These are phyloP conservation scores for Tachycineta bicolor DNA, from an alignment of 2,113 vertebrate species.

Conservation along the genomic window DNA sequence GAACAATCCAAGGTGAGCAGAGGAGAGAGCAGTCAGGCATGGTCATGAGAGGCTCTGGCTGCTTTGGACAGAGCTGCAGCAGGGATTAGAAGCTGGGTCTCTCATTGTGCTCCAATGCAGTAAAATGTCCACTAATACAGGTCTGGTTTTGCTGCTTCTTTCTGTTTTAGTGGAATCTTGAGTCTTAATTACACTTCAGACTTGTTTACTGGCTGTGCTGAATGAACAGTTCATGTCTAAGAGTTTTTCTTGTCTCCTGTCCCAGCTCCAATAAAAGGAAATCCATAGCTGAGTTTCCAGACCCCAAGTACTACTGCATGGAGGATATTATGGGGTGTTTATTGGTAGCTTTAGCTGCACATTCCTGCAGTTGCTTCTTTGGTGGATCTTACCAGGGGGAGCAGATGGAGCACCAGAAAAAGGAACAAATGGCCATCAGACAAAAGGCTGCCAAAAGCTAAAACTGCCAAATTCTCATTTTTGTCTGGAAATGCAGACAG, in stretches of 20 bases:
- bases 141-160: not conserved
- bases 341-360: not conserved
- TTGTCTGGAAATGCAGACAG: constrained; percentile 19
- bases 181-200: not conserved
- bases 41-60: not conserved
- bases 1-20: not conserved
- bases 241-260: not conserved
- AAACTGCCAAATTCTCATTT: not conserved
- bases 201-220: not conserved
- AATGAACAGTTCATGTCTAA: not conserved
- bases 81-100: not conserved
- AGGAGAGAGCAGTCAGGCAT: not conserved
- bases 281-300: not conserved
- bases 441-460: constrained; percentile 9
- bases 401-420: constrained; percentile 21
- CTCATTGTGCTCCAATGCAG: not conserved
- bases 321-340: not conserved
- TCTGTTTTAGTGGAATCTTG: not conserved
- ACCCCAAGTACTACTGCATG: not conserved
- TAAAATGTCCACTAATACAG: not conserved
- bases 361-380: not conserved
- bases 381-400: not conserved
- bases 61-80: not conserved
- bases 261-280: not conserved
- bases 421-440: not conserved